phyloP scores from a whole-genome alignment of 2,888 invertebrate species.

The Antheraea yamamai region DNA sequence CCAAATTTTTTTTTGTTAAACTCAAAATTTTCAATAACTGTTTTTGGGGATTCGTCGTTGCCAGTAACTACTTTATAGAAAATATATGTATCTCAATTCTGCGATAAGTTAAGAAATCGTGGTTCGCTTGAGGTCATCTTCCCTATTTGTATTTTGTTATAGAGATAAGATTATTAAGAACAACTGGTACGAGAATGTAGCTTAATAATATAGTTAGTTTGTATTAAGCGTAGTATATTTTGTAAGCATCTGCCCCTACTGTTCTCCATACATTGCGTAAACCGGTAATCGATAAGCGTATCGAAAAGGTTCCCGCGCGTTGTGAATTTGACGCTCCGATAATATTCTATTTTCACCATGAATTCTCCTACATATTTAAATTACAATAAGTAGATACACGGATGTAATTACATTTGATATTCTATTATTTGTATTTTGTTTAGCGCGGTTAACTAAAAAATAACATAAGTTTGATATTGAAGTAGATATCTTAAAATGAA shows the following conservation, averaged over 20 bases:
- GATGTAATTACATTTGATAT: background rate
- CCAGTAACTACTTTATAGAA: too few relatives aligned
- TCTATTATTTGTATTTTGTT: too few relatives aligned
- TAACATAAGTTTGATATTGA: background rate
- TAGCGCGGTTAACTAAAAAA: background rate
- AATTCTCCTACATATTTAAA: constrained; percentile 32
- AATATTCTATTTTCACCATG: constrained; percentile 40
- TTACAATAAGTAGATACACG: background rate
- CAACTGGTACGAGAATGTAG: background rate
- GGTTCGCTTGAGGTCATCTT: too few relatives aligned
- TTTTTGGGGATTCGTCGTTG: too few relatives aligned
- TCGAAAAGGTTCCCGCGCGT: constrained; percentile 35
- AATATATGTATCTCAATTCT: too few relatives aligned
- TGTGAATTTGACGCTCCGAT: constrained; percentile 43
- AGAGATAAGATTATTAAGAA: background rate
- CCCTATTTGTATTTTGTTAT: background rate
- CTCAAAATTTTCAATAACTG: too few relatives aligned
- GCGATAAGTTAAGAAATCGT: too few relatives aligned
- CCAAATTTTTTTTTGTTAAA: too few relatives aligned
- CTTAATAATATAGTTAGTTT: background rate
- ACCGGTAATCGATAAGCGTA: constrained; percentile 39
- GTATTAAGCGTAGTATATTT: background rate
- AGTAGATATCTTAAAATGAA: background rate
- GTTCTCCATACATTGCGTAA: constrained; percentile 12
- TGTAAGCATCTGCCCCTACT: background rate